Evolutionary conservation across 1,140 invertebrate genomes (phyloP).

Genomic region (Scaptomyza pallida): DNA sequence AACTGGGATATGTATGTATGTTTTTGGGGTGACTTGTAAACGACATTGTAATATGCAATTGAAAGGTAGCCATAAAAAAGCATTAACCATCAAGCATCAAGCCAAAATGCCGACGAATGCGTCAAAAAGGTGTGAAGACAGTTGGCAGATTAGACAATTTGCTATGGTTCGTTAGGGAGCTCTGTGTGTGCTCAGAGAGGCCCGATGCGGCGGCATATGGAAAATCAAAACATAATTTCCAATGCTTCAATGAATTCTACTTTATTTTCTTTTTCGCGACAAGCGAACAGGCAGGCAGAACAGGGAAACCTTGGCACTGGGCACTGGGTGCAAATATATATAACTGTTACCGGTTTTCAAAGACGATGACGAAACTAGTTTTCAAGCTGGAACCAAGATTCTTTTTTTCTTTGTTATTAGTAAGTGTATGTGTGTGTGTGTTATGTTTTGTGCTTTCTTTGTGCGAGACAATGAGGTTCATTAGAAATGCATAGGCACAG

Average conservation of each 20-base stretch:
- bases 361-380: slow-evolving; percentile 73
- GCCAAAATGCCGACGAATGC: slow-evolving; percentile 20
- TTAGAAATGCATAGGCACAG: slow-evolving; percentile 59
- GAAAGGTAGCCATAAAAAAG: slow-evolving; percentile 13
- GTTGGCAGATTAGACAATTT: slow-evolving; percentile 72
- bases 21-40: slow-evolving; percentile 59
- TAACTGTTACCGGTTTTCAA: slow-evolving; percentile 73
- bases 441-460: slow-evolving; percentile 37
- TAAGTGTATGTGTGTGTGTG: slow-evolving; percentile 2
- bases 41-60: slow-evolving; percentile 60
- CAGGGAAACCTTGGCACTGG: slow-evolving; percentile 30
- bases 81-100: slow-evolving; percentile 25
- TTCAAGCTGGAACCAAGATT: slow-evolving; percentile 51
- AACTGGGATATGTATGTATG: slow-evolving; percentile 8
- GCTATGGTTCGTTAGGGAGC: slow-evolving; percentile 70
- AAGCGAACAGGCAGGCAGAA: not conserved
- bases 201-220: slow-evolving; percentile 40
- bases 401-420: slow-evolving; percentile 23
- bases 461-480: slow-evolving; percentile 65
- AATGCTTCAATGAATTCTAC: slow-evolving; percentile 56
- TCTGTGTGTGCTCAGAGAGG: slow-evolving; percentile 7
- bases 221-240: slow-evolving; percentile 77
- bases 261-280: slow-evolving; percentile 5
- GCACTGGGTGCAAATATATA: slow-evolving; percentile 6
- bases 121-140: slow-evolving; percentile 74